Evolutionary conservation across 64 coral and sea anemone species (phyloP).

Genomic region (Platygyra sinensis): DNA sequence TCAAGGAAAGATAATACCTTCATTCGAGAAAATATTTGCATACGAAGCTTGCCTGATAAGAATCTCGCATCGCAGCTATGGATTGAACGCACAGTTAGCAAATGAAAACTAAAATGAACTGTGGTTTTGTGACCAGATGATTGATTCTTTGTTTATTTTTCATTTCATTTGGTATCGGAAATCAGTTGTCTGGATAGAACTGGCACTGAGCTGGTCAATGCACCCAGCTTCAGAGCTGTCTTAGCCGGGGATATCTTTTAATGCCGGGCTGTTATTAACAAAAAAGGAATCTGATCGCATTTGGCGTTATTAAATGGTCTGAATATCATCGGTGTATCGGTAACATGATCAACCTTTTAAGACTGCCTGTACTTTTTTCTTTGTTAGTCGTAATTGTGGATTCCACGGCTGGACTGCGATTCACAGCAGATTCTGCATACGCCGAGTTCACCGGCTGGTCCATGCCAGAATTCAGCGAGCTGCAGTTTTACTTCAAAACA

Average conservation of each 20-base stretch:
- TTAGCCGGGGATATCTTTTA: not conserved
- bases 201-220: not conserved
- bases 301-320: too few relatives aligned
- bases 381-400: not conserved
- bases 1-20: not conserved
- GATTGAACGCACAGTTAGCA: not conserved
- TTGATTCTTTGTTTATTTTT: not conserved
- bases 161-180: not conserved
- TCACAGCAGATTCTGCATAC: not conserved
- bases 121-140: not conserved
- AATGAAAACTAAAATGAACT: conserved; percentile 7
- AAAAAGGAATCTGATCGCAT: too few relatives aligned
- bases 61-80: not conserved
- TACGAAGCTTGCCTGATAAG: not conserved
- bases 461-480: conserved; percentile 1
- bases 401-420: conserved; percentile 29
- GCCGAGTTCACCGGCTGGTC: conserved; percentile 47
- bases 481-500: conserved; percentile 42
- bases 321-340: too few relatives aligned
- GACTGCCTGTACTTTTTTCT: not conserved
- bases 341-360: not conserved
- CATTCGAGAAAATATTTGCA: not conserved
- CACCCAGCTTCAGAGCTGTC: not conserved
- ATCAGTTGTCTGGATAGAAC: not conserved
- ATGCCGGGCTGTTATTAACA: not conserved